Evolutionary conservation across 2,888 invertebrate genomes (phyloP).

Genomic region (Eucriotettix oculatus): DNA sequence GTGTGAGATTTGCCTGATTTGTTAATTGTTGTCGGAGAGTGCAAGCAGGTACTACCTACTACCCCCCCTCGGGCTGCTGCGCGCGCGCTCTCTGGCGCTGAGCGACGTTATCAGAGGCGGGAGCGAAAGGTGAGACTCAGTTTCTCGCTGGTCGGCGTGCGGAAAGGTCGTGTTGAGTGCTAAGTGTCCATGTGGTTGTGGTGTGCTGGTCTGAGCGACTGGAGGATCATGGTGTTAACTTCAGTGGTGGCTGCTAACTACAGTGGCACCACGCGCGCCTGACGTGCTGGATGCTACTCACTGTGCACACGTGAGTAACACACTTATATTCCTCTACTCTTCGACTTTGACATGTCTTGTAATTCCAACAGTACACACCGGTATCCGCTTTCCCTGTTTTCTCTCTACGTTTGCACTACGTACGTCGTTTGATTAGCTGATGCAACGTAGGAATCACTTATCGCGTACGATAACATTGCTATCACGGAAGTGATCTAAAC

Average conservation of each 20-base stretch:
- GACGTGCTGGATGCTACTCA: slow-evolving; percentile 12
- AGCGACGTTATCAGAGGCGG: neutral
- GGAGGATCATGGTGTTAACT: slow-evolving; percentile 9
- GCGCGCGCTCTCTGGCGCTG: neutral
- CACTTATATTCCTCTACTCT: neutral
- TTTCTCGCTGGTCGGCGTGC: neutral
- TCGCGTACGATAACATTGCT: no score
- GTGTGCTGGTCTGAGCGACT: neutral
- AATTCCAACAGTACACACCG: no score
- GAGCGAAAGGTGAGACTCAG: neutral
- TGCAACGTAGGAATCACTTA: no score
- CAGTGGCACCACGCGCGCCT: slow-evolving; percentile 9
- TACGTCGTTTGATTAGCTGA: no score
- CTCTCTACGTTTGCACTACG: no score
- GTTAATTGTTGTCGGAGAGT: no score
- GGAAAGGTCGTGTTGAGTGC: neutral
- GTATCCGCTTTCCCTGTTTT: no score
- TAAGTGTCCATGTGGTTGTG: slow-evolving; percentile 1
- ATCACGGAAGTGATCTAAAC: no score
- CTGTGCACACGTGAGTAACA: slow-evolving; percentile 11
- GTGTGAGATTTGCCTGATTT: no score
- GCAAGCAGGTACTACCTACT: no score
- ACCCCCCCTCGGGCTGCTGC: neutral
- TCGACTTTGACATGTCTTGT: no score
- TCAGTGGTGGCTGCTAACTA: slow-evolving; percentile 7